Conservation (phyloP, 2,888 invertebrate species). For the Cinara cedri region DNA sequence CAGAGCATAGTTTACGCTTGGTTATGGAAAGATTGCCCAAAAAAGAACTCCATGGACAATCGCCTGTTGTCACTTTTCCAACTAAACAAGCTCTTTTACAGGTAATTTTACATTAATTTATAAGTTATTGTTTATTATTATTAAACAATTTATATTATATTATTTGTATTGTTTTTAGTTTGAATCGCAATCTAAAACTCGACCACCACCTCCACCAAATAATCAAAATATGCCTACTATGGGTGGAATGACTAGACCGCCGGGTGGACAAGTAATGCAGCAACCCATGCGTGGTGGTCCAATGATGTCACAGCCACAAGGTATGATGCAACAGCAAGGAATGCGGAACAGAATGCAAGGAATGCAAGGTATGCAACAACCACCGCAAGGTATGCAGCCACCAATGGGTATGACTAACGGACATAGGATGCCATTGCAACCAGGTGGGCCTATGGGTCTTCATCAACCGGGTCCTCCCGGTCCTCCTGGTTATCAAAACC, state of each 20-base stretch:
- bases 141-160: constrained; percentile 52
- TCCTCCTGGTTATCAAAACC: constrained; percentile 69
- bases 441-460: constrained; percentile 62
- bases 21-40: constrained; percentile 94
- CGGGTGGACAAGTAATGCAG: constrained; percentile 60
- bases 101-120: constrained; percentile 61
- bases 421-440: constrained; percentile 63
- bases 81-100: constrained; percentile 84
- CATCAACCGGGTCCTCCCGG: constrained; percentile 62
- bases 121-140: not conserved
- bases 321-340: constrained; percentile 61
- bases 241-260: constrained; percentile 59
- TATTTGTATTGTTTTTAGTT: constrained; percentile 76
- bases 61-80: constrained; percentile 91
- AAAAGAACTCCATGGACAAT: constrained; percentile 94
- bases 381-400: constrained; percentile 66
- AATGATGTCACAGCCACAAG: constrained; percentile 56
- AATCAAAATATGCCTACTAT: constrained; percentile 55
- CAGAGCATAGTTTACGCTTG: constrained; percentile 85
- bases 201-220: constrained; percentile 77
- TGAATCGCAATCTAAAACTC: constrained; percentile 89
- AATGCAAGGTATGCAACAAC: constrained; percentile 65
- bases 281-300: constrained; percentile 67
- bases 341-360: constrained; percentile 66
- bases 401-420: constrained; percentile 60